Base-by-base conservation (phyloP, 2,888 invertebrate species). In the Nowickia ferox region DNA sequence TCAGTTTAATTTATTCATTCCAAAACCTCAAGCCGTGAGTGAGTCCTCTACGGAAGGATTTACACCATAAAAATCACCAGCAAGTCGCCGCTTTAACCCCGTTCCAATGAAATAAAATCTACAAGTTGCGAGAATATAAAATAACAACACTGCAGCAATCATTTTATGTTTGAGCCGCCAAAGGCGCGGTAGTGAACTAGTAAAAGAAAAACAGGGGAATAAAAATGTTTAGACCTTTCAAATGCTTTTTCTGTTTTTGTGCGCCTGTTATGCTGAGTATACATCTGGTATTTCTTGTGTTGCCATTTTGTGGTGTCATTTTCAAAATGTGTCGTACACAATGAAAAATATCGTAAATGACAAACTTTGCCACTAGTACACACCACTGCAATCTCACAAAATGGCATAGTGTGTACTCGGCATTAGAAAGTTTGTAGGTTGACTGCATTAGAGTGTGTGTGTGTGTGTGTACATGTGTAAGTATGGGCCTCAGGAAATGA, bases 401-500 rank as follows among this genome's bases (percentile, higher is more conserved):
- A n/a, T n/a, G n/a, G n/a, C n/a, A n/a, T n/a, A n/a, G n/a, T n/a
- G n/a, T n/a, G n/a, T n/a, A n/a, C n/a, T n/a, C n/a, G n/a, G n/a
- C n/a, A n/a, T n/a, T 13, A 65, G 61, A 38, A 55, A 68, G 44
- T 69, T 65, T 19, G 9, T 63, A 69, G 10, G 48, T 38, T 38
- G 46, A 63, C 6, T 75, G 22, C n/a, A 17, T 51, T 15, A 10
- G 68, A 74, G 42, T 66, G n/a, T 84, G 22, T 30, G 30, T 30
- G 6, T 30, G 30, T 30, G 30, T 30, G 4, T 4, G 3, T 30
- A 30, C 48, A 30, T 69, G 55, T 65, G 46, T 48, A 38, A 13
- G 15, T n/a, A 13, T 22, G 15, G 51, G 69, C 44, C 63, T 78
- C 42, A 79, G 79, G 66, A 79, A 82, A 72, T 86, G 82, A 83